These are phyloP conservation scores for Paramormyrops kingsleyae DNA, from an alignment of 2,113 vertebrate species.

Conservation along the genomic window DNA sequence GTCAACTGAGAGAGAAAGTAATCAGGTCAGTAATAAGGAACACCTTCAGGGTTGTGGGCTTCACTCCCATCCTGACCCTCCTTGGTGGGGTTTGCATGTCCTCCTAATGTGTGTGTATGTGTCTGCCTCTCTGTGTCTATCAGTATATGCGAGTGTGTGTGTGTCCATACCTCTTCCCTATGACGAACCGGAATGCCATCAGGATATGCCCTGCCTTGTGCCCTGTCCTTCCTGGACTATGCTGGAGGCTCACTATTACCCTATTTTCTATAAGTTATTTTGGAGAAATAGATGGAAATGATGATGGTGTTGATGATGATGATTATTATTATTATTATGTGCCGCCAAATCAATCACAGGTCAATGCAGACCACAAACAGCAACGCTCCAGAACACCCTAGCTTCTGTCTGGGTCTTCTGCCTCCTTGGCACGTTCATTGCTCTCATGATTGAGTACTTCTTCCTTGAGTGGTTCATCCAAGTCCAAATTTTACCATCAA, in stretches of 20 bases:
- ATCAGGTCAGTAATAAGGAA: neutral
- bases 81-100: neutral
- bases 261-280: neutral
- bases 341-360: neutral
- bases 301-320: neutral
- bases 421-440: neutral
- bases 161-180: neutral
- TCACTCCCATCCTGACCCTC: neutral
- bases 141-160: neutral
- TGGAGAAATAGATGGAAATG: neutral
- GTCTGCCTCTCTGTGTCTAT: neutral
- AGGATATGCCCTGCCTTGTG: neutral
- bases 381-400: neutral
- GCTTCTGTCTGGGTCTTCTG: neutral
- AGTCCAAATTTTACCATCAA: neutral
- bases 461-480: neutral
- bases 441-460: neutral
- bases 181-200: neutral
- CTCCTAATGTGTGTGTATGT: neutral
- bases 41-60: neutral
- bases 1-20: neutral
- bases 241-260: neutral
- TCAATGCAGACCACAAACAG: neutral
- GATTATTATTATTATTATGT: neutral
- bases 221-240: neutral